Conservation (phyloP, 2,797 vertebrate genomes). For the Xiphophorus birchmanni region DNA sequence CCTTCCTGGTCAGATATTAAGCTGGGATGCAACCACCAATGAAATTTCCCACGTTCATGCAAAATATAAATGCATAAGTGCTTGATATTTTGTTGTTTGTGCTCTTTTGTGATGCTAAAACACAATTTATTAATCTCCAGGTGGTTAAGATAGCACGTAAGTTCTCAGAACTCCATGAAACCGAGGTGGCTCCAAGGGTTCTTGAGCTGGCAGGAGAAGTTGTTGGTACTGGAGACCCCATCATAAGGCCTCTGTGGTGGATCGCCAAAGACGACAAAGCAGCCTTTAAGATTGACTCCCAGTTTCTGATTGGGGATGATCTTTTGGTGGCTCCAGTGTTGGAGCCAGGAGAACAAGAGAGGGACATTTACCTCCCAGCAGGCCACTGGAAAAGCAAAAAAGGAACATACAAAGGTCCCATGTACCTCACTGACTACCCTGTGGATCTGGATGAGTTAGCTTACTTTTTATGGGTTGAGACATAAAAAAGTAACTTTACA, state of each 20-base stretch:
- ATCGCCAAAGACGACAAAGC: conserved; percentile 87
- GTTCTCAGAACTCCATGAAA: conserved; percentile 86
- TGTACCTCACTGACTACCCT: conserved; percentile 88
- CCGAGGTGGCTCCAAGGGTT: conserved; percentile 88
- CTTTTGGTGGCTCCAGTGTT: conserved; percentile 94
- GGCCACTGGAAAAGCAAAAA: conserved; percentile 94
- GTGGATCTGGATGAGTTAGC: conserved; percentile 90
- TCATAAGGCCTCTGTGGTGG: conserved; percentile 96
- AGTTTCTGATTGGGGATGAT: conserved; percentile 94
- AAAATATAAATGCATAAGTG: background rate
- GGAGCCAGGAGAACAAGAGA: conserved; percentile 91
- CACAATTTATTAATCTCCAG: conserved; percentile 36
- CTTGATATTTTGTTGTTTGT: background rate
- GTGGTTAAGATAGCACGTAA: conserved; percentile 90
- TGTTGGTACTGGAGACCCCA: conserved; percentile 88
- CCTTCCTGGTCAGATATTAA: background rate
- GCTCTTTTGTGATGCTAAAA: background rate
- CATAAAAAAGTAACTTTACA: background rate
- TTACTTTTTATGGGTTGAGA: conserved; percentile 81
- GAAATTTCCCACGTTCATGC: background rate
- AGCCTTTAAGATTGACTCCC: conserved; percentile 90
- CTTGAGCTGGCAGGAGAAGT: conserved; percentile 89
- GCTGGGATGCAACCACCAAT: background rate
- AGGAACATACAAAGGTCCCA: conserved; percentile 88
- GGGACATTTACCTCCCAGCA: conserved; percentile 91